A percentile compares a stretch with the other conserved stretches of the same genome.
Conservation (phyloP, 37 sponge, comb jelly and placozoan genomes). For the Mnemiopsis leidyi region DNA sequence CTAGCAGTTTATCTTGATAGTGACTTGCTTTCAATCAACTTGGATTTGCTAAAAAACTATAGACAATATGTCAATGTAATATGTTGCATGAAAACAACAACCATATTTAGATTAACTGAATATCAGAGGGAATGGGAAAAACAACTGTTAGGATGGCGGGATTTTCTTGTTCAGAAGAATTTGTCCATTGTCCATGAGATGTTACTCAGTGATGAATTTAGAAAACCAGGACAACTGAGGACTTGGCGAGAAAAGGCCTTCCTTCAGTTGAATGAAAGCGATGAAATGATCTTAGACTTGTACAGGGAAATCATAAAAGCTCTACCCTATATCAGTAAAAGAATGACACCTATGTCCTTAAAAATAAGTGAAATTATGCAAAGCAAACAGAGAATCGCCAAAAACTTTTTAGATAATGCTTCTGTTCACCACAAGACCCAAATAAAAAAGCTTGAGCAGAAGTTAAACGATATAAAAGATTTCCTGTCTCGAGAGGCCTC, state of each 20-base stretch:
- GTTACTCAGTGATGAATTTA: not conserved
- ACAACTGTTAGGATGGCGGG: conserved; percentile 13
- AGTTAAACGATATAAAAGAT: not conserved
- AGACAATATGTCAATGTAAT: not conserved
- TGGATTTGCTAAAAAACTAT: not conserved
- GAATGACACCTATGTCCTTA: not conserved
- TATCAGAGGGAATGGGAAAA: conserved; percentile 23
- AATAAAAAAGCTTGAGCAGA: conserved; percentile 19
- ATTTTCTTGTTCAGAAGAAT: not conserved
- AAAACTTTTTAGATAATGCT: not conserved
- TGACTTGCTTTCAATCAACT: not conserved
- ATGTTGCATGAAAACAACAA: not conserved
- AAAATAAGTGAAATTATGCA: not conserved
- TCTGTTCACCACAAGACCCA: not conserved
- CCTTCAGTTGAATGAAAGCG: not conserved
- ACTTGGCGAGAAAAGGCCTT: not conserved
- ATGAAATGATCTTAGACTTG: not conserved
- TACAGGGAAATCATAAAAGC: not conserved
- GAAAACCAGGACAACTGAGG: not conserved
- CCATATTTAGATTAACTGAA: not conserved
- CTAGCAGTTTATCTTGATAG: not conserved
- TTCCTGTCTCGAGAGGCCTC: conserved; percentile 27
- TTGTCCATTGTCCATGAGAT: not conserved
- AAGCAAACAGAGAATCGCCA: not conserved
- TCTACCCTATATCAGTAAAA: conserved; percentile 1